Conservation (phyloP, 1,140 invertebrate species). For the Drosophila nikananu region DNA sequence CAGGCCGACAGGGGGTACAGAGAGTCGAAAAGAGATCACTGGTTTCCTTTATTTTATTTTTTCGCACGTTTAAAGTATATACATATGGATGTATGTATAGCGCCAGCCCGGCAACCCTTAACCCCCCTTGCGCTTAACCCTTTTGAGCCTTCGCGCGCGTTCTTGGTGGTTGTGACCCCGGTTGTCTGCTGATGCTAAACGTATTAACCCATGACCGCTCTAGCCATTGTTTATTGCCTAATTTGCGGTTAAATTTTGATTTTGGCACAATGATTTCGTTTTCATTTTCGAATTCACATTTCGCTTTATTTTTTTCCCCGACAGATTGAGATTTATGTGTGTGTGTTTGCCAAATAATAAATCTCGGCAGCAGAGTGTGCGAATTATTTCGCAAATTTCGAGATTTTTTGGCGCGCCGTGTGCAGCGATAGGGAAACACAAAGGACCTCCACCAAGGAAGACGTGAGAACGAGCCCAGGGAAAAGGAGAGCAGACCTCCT, state of each 20-base stretch:
- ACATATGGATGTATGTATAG: neutral
- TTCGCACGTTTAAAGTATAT: slow-evolving; percentile 44
- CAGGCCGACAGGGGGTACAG: neutral
- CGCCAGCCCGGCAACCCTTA: slow-evolving; percentile 50
- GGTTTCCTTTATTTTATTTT: slow-evolving; percentile 4
- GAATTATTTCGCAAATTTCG: slow-evolving; percentile 33
- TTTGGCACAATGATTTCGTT: slow-evolving; percentile 66
- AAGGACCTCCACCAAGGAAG: slow-evolving; percentile 14
- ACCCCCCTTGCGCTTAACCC: slow-evolving; percentile 32
- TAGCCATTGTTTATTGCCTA: slow-evolving; percentile 79
- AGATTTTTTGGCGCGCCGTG: slow-evolving; percentile 49
- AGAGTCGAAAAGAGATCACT: slow-evolving; percentile 10
- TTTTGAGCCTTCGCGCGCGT: neutral
- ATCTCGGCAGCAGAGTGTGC: slow-evolving; percentile 55
- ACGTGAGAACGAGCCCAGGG: slow-evolving; percentile 31
- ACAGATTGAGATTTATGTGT: slow-evolving; percentile 80
- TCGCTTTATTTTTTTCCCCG: slow-evolving; percentile 5
- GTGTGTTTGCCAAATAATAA: slow-evolving; percentile 65
- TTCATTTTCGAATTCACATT: slow-evolving; percentile 34
- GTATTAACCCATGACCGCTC: slow-evolving; percentile 81
- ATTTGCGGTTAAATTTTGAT: slow-evolving; percentile 77
- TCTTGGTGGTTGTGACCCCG: slow-evolving; percentile 25
- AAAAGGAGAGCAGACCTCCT: slow-evolving; percentile 8
- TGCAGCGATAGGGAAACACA: slow-evolving; percentile 57
- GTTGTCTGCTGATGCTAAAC: slow-evolving; percentile 70